A percentile compares a stretch with the other conserved stretches of the same genome.
Conservation (phyloP, 2,797 vertebrate species). For the Chloroceryle amazona region DNA sequence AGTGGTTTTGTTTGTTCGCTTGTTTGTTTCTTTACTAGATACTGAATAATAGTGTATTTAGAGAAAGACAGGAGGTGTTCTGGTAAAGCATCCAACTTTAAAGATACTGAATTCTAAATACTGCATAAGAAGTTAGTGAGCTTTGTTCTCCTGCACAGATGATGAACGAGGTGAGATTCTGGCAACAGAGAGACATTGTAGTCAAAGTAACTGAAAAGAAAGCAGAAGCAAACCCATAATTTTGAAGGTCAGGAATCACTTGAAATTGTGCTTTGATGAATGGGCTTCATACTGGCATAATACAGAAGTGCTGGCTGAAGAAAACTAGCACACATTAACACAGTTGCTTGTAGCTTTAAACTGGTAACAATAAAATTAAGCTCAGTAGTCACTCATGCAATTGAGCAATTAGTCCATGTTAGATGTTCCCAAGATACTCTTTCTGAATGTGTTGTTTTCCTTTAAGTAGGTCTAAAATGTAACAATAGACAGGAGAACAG, state of each 20-base stretch:
- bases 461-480: neutral
- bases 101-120: neutral
- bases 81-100: neutral
- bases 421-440: neutral
- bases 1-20: neutral
- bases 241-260: constrained; percentile 59
- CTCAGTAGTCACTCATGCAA: neutral
- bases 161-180: constrained; percentile 25
- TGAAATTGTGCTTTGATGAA: constrained; percentile 57
- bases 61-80: neutral
- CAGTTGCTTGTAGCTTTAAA: constrained; percentile 6
- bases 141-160: constrained; percentile 1
- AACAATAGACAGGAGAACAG: neutral
- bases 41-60: neutral
- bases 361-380: neutral
- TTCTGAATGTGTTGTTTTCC: neutral
- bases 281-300: constrained; percentile 22
- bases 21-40: neutral
- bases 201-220: constrained; percentile 32
- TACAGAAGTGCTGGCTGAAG: neutral
- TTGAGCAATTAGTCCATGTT: neutral
- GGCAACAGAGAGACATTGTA: neutral
- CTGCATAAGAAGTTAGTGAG: neutral
- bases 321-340: neutral
- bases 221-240: constrained; percentile 40